Conservation (phyloP, 2,797 vertebrate species). For the Pampus argenteus region DNA sequence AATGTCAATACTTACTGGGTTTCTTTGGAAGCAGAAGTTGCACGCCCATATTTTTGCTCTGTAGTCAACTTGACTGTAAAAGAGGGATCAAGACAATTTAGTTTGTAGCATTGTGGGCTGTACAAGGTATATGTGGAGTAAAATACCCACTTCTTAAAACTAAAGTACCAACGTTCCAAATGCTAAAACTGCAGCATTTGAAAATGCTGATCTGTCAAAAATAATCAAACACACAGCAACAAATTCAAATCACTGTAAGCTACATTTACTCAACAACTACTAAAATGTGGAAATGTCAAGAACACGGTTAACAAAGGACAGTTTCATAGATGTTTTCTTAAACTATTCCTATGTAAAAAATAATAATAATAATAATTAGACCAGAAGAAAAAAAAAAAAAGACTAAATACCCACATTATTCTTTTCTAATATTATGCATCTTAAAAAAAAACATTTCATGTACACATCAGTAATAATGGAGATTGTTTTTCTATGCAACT, state of each 20-base stretch:
- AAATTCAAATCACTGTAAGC: not conserved
- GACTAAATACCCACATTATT: accelerated
- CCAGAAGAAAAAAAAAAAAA: not conserved
- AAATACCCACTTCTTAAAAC: constrained; percentile 25
- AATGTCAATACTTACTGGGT: constrained; percentile 86
- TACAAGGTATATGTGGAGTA: constrained; percentile 4
- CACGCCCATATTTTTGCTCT: constrained; percentile 98
- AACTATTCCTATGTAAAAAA: not conserved
- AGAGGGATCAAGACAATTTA: constrained; percentile 31
- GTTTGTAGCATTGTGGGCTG: not conserved
- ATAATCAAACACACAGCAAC: not conserved
- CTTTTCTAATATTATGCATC: not conserved
- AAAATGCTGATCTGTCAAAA: constrained; percentile 16
- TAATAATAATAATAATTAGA: not conserved
- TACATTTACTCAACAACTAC: not conserved
- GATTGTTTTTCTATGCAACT: constrained; percentile 47
- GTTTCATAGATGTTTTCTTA: not conserved
- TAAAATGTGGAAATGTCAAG: not conserved
- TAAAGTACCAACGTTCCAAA: too few relatives aligned
- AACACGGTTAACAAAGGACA: not conserved
- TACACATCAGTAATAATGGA: not conserved
- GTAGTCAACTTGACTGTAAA: constrained; percentile 94
- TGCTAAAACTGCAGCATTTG: constrained; percentile 20
- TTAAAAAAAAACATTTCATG: not conserved
- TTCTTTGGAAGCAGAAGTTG: constrained; percentile 99